Percentiles rank a stretch among this genome's conserved stretches.
These are phyloP conservation scores for Cheilosia vernalis DNA, from an alignment of 2,888 invertebrate genomes.

Conservation along the genomic window DNA sequence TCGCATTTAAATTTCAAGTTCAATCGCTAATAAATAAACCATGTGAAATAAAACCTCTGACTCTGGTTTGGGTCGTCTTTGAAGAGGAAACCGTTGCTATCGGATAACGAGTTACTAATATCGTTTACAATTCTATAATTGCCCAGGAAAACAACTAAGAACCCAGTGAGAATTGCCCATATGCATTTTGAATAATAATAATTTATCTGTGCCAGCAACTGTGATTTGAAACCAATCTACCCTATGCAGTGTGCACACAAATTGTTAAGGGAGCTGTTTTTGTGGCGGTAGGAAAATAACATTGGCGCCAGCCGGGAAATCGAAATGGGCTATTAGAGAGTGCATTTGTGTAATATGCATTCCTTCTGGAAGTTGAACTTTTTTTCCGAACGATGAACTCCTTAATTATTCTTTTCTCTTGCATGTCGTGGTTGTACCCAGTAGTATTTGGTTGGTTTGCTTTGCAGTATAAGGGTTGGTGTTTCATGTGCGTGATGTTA, in stretches of 20 bases:
- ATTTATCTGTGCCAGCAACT: not conserved
- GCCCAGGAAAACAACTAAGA: no score
- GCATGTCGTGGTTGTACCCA: constrained; percentile 15
- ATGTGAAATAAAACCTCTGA: no score
- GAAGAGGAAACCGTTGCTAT: no score
- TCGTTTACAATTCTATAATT: no score
- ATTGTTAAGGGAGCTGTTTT: not conserved
- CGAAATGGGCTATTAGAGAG: constrained; percentile 57
- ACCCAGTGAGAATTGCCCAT: no score
- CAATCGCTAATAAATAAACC: no score
- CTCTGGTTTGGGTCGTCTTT: no score
- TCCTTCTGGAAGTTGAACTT: constrained; percentile 50
- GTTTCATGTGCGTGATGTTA: constrained; percentile 26
- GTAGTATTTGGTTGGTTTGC: not conserved
- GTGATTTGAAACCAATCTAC: constrained; percentile 2
- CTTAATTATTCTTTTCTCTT: constrained; percentile 31
- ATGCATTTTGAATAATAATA: no score
- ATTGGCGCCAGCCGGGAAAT: constrained; percentile 45
- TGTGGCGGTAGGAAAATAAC: constrained; percentile 11
- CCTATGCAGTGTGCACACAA: constrained; percentile 9
- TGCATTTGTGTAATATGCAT: constrained; percentile 61
- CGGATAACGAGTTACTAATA: not conserved
- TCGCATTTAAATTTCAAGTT: no score
- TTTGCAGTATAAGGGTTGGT: constrained; percentile 26
- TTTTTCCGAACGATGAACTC: constrained; percentile 69